phyloP scores from a whole-genome alignment of 2,113 vertebrate genomes.

The Centropus unirufus region DNA sequence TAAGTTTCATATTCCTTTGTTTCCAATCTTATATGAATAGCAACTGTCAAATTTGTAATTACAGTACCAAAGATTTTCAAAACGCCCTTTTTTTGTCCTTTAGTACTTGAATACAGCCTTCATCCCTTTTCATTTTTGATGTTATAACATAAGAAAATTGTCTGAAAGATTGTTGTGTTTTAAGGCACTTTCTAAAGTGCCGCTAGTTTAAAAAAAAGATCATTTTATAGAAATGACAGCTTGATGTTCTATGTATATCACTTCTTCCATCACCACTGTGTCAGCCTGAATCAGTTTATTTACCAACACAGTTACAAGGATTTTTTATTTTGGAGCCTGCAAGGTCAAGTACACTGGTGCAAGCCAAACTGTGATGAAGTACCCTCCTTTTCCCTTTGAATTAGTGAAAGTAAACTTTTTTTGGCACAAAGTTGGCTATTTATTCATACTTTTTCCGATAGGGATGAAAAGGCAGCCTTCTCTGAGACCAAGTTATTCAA shows the following conservation, averaged over 20 bases:
- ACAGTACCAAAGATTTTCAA: neutral
- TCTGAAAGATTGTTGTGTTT: constrained; percentile 29
- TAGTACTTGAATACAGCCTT: neutral
- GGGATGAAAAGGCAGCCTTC: neutral
- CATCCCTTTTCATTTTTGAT: neutral
- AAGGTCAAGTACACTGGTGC: neutral
- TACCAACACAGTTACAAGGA: neutral
- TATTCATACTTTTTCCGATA: neutral
- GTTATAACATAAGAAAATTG: constrained; percentile 9
- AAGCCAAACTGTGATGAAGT: neutral
- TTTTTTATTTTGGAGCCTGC: neutral
- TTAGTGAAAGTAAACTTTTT: neutral
- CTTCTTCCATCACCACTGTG: constrained; percentile 18
- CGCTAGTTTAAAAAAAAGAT: neutral
- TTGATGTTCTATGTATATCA: constrained; percentile 17
- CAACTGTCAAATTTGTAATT: neutral
- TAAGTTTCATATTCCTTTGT: neutral
- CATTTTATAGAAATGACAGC: constrained; percentile 16
- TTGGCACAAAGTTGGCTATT: neutral
- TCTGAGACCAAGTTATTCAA: neutral
- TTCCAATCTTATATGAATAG: neutral
- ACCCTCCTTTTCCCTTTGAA: neutral
- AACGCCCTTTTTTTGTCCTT: neutral
- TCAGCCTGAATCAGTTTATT: constrained; percentile 35
- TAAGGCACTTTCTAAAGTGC: constrained; percentile 16